These are phyloP conservation scores for Craterocephalus amniculus DNA, from an alignment of 2,797 vertebrate genomes.

Conservation along the genomic window DNA sequence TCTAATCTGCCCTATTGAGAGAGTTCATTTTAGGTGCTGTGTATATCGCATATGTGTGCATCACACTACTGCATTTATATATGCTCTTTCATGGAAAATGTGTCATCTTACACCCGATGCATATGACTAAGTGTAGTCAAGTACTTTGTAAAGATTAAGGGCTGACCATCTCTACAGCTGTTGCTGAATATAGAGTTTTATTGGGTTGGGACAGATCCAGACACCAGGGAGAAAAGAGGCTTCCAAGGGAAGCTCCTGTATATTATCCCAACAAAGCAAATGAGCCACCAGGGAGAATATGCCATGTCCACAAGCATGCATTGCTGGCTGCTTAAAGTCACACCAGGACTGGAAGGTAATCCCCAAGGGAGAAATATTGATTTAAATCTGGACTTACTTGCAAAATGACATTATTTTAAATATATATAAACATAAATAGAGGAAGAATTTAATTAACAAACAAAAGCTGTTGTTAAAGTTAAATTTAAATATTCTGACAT, in stretches of 20 bases:
- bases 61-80: constrained; percentile 29
- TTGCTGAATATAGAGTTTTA: constrained; percentile 60
- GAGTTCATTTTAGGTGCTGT: constrained; percentile 59
- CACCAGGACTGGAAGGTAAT: constrained; percentile 32
- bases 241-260: constrained; percentile 67
- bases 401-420: too few species aligned
- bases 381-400: constrained; percentile 30
- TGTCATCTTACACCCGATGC: constrained; percentile 37
- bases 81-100: constrained; percentile 23
- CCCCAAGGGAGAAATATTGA: constrained; percentile 13
- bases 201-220: constrained; percentile 67
- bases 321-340: constrained; percentile 26
- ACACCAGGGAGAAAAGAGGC: constrained; percentile 69
- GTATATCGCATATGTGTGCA: constrained; percentile 5
- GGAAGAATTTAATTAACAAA: too few species aligned
- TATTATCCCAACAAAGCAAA: constrained; percentile 83
- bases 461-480: too few species aligned
- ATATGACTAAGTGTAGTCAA: constrained; percentile 30
- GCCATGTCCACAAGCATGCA: constrained; percentile 55
- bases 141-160: constrained; percentile 46
- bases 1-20: constrained; percentile 68
- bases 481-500: too few species aligned
- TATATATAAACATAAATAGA: too few species aligned
- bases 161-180: constrained; percentile 37
- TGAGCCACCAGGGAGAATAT: constrained; percentile 73